Conservation (phyloP, 2,888 invertebrate genomes). For the Trichopria drosophilae region DNA sequence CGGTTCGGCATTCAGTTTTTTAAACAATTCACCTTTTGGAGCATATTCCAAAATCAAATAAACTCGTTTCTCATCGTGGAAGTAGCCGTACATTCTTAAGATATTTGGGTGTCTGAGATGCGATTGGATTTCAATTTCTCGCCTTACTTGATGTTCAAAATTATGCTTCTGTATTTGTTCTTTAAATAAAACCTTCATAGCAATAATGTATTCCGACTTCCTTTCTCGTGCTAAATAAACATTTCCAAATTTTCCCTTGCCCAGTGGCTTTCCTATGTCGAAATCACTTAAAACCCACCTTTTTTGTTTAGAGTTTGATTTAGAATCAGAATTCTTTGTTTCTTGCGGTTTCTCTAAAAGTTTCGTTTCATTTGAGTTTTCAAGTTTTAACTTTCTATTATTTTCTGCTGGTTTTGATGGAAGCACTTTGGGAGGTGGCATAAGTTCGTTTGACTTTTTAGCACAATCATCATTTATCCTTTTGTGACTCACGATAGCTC, state of each 20-base stretch:
- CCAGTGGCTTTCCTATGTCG: slow-evolving; percentile 89
- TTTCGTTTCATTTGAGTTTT: background rate
- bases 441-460: slow-evolving; percentile 40
- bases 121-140: slow-evolving; percentile 97
- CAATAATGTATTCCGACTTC: slow-evolving; percentile 79
- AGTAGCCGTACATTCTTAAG: slow-evolving; percentile 90
- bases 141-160: slow-evolving; percentile 90
- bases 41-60: slow-evolving; percentile 96
- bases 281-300: slow-evolving; percentile 82
- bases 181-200: slow-evolving; percentile 88
- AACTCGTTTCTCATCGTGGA: slow-evolving; percentile 89
- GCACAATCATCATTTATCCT: no score
- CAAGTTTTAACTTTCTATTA: background rate
- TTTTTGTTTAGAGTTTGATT: slow-evolving; percentile 32
- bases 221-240: slow-evolving; percentile 94
- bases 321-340: background rate
- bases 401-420: slow-evolving; percentile 10
- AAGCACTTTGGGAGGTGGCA: slow-evolving; percentile 41
- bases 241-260: slow-evolving; percentile 96
- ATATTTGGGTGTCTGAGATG: slow-evolving; percentile 94
- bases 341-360: slow-evolving; percentile 1
- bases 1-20: slow-evolving; percentile 71
- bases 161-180: slow-evolving; percentile 82
- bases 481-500: no score
- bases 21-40: slow-evolving; percentile 81